Conservation (phyloP, 2,113 vertebrate genomes). For the Elachura formosa region DNA sequence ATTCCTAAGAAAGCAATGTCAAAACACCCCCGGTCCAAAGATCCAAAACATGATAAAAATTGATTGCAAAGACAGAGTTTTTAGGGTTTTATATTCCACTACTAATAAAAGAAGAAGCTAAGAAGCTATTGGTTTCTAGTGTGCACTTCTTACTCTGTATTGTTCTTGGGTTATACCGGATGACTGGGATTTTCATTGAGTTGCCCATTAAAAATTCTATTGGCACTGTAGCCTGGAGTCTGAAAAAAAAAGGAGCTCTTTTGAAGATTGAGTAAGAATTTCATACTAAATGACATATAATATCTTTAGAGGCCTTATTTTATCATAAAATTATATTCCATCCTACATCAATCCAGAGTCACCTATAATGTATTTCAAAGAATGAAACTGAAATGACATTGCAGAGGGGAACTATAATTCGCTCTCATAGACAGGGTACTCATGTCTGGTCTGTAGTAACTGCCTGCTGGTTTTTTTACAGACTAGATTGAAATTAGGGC, state of each 20-base stretch:
- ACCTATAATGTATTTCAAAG: constrained; percentile 17
- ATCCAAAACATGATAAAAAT: background rate
- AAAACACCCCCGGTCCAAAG: background rate
- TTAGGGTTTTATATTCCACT: background rate
- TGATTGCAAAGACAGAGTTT: background rate
- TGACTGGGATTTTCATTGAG: background rate
- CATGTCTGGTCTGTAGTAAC: background rate
- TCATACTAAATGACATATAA: constrained; percentile 26
- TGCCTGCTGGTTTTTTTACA: background rate
- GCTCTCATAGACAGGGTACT: background rate
- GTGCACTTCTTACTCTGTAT: background rate
- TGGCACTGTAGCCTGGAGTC: background rate
- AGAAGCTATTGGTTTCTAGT: background rate
- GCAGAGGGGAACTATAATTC: background rate
- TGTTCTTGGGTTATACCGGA: background rate
- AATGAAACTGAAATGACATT: constrained; percentile 13
- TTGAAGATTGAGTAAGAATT: constrained; percentile 32
- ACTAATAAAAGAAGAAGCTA: background rate
- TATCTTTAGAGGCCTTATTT: constrained; percentile 27
- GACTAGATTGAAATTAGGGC: background rate
- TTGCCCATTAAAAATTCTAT: background rate
- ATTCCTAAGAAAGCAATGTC: background rate
- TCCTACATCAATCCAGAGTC: background rate
- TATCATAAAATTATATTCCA: constrained; percentile 30
- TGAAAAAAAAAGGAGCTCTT: background rate